Conservation (phyloP, 2,113 vertebrate genomes). For the Carlito syrichta region DNA sequence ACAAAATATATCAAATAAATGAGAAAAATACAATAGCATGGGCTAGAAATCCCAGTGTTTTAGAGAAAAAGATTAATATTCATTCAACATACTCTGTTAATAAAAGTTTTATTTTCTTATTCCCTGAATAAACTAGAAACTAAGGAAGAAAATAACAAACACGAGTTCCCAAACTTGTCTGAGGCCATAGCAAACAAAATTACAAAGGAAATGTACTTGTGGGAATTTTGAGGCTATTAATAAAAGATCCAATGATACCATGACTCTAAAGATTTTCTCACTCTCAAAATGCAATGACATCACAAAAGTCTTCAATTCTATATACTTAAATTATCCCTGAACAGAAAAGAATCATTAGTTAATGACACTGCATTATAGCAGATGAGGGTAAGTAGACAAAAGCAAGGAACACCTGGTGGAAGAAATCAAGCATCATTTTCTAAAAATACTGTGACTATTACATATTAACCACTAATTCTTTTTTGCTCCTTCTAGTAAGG, state of each 20-base stretch:
- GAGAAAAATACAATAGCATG: not conserved
- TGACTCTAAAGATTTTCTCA: not conserved
- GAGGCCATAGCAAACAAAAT: not conserved
- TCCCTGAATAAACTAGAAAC: not conserved
- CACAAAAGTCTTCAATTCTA: not conserved
- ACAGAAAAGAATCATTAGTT: not conserved
- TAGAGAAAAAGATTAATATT: not conserved
- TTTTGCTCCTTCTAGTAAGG: not conserved
- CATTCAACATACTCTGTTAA: not conserved
- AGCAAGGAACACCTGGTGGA: not conserved
- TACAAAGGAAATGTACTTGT: conserved; percentile 32
- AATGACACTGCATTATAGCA: not conserved
- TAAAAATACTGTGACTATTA: not conserved
- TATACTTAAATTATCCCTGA: not conserved
- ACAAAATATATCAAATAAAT: not conserved
- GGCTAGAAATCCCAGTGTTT: not conserved
- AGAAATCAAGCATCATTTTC: not conserved
- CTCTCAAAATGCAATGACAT: not conserved
- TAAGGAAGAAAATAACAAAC: not conserved
- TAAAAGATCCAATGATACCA: conserved; percentile 20
- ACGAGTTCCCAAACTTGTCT: not conserved
- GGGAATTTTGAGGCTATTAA: conserved; percentile 16
- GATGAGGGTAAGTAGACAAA: not conserved
- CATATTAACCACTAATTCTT: not conserved
- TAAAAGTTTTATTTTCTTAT: not conserved